Evolutionary conservation across 1,140 invertebrate genomes (phyloP), one percentile per base, ranked within the genome.

Genomic region (Condylostylus longicornis): DNA sequence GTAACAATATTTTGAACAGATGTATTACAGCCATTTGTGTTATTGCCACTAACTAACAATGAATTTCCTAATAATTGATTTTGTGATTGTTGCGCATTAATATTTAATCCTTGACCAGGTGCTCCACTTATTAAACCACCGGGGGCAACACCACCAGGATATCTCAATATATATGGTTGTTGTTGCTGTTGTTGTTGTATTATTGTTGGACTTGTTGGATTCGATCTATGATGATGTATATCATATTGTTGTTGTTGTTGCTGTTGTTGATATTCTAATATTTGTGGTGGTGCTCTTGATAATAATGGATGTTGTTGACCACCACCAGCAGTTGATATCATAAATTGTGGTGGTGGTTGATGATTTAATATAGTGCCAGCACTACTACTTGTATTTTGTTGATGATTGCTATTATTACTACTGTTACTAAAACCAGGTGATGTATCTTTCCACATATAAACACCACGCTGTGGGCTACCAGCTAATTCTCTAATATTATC

Each of bases 391-490:
- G n/a, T n/a, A n/a, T 25, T 25, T 25, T 25, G 23, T 8, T 7
- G 23, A 7, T n/a, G 7, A 21, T 33, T 45, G 33, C 39, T 44
- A 25, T 27, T 41, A 39, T 44, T 39, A 25, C 33, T 39, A 25
- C 6, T 36, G 19, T 36, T 43, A 27, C 43, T 45, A 25, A 58
- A 59, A 18, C 58, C 58, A 9, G 58, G 58, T 22, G 79, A 79
- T 15, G 74, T 77, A 54, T 85, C 82, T 51, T 83, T 82, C 82
- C 81, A 86, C 60, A 76, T 75, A 57, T 85, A 86, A 27, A 81
- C 75, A 37, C 82, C 80, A 18, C 80, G 71, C 53, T 86, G 82
- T 8, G 82, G 82, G 20, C 79, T 84, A 18, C 81, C 79, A 1
- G 83, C 83, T 38, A 88, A 66, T 50, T 88, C 83, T 21, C 82